Conservation (phyloP, 1,140 invertebrate genomes). For the Notospermus geniculatus region DNA sequence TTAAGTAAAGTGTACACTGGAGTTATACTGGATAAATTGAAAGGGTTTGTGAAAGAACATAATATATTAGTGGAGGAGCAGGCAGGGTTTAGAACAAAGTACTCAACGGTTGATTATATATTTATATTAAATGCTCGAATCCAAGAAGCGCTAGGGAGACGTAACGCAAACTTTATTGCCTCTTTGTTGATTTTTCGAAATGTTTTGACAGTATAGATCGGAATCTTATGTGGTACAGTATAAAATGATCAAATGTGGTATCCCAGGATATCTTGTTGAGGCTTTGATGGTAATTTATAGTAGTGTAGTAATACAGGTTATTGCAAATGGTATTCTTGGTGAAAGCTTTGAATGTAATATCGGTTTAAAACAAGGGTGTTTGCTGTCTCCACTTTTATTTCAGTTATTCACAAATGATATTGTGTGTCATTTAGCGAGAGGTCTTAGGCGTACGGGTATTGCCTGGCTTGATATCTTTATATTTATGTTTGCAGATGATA, state of each 20-base stretch:
- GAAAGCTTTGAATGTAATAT: constrained; percentile 14
- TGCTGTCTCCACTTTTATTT: constrained; percentile 19
- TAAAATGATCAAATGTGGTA: constrained; percentile 12
- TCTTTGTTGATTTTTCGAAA: constrained; percentile 22
- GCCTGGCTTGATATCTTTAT: constrained; percentile 12
- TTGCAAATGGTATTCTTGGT: constrained; percentile 5
- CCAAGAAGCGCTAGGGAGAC: too few relatives aligned
- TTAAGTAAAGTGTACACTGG: too few relatives aligned
- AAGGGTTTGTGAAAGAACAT: too few relatives aligned
- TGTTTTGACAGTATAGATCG: constrained; percentile 18
- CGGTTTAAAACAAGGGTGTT: constrained; percentile 18
- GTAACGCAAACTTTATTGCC: constrained; percentile 10
- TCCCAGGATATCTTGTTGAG: constrained; percentile 15
- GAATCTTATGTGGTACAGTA: constrained; percentile 6
- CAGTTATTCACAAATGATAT: constrained; percentile 22
- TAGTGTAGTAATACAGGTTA: constrained; percentile 15
- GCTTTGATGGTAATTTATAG: constrained; percentile 16
- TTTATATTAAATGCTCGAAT: too few relatives aligned
- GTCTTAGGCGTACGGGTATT: not conserved
- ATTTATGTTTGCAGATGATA: constrained; percentile 22
- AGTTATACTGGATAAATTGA: too few relatives aligned
- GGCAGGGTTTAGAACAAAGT: too few relatives aligned
- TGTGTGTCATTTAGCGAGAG: not conserved
- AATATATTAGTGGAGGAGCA: too few relatives aligned
- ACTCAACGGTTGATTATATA: too few relatives aligned